Conservation (phyloP, 2,888 invertebrate species). For the Anaspis maculata region DNA sequence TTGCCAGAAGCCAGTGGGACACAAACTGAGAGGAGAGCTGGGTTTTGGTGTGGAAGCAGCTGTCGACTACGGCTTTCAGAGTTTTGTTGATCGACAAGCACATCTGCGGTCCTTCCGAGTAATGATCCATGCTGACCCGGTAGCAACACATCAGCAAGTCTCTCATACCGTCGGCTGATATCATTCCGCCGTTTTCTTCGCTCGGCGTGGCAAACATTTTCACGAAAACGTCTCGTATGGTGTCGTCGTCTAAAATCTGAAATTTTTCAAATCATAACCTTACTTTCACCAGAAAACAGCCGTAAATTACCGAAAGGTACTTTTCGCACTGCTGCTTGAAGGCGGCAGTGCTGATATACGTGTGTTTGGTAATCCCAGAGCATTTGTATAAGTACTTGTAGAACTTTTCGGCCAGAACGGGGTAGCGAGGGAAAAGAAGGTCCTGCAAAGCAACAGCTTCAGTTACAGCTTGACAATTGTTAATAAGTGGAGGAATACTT, state of each 20-base stretch:
- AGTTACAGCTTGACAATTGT: no score
- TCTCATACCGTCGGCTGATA: slow-evolving; percentile 57
- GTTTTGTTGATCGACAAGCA: slow-evolving; percentile 58
- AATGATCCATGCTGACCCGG: slow-evolving; percentile 72
- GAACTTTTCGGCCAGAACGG: slow-evolving; percentile 60
- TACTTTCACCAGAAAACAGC: no score
- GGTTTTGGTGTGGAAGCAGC: slow-evolving; percentile 75
- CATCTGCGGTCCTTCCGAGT: slow-evolving; percentile 54
- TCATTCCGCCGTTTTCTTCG: slow-evolving; percentile 43
- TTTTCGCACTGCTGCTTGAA: slow-evolving; percentile 71
- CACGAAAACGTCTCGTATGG: slow-evolving; percentile 61
- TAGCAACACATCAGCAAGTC: slow-evolving; percentile 65
- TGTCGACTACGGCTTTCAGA: slow-evolving; percentile 61
- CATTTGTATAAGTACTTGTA: slow-evolving; percentile 55
- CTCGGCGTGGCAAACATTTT: slow-evolving; percentile 47
- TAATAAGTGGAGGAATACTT: slow-evolving; percentile 31
- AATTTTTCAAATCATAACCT: slow-evolving; percentile 5
- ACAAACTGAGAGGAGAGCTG: slow-evolving; percentile 67
- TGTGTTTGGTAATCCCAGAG: slow-evolving; percentile 53
- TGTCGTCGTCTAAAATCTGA: slow-evolving; percentile 45
- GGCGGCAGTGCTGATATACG: slow-evolving; percentile 52
- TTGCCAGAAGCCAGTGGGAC: slow-evolving; percentile 72
- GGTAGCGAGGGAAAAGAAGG: slow-evolving; percentile 72
- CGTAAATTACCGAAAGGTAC: slow-evolving; percentile 43
- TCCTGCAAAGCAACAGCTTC: slow-evolving; percentile 20